Conservation (phyloP, 2,113 vertebrate species). For the Ranitomeya variabilis region DNA sequence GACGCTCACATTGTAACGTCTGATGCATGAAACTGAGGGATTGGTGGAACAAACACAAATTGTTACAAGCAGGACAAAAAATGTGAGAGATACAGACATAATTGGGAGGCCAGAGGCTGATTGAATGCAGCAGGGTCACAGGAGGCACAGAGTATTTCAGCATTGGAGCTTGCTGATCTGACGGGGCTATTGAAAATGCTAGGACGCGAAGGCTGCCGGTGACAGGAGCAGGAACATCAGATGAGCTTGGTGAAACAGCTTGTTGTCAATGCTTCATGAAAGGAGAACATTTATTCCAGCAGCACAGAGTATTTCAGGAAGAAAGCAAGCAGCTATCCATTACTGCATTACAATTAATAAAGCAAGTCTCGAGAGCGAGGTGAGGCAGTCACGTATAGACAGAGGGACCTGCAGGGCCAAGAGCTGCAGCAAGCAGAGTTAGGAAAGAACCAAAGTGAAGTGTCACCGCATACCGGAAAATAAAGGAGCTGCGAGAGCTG, state of each 20-base stretch:
- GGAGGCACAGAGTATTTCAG: too few species aligned
- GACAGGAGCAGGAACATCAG: too few species aligned
- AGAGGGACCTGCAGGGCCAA: not conserved
- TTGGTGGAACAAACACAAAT: slow-evolving; percentile 18
- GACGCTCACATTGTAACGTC: not conserved
- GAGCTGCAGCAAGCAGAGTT: not conserved
- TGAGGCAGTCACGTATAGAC: not conserved
- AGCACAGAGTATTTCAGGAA: not conserved
- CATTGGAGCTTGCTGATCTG: too few species aligned
- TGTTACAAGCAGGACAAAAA: not conserved
- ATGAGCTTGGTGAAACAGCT: not conserved
- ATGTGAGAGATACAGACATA: not conserved
- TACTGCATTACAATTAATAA: too few species aligned
- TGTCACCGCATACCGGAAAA: slow-evolving; percentile 8
- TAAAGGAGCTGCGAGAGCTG: slow-evolving; percentile 25
- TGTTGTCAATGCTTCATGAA: not conserved
- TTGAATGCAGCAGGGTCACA: too few species aligned
- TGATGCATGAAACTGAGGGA: not conserved
- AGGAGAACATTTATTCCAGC: not conserved
- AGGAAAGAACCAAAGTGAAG: not conserved
- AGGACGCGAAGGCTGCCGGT: too few species aligned
- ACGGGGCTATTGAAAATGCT: too few species aligned
- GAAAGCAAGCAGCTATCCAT: not conserved
- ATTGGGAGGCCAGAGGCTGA: too few species aligned
- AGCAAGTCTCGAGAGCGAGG: too few species aligned